Conservation (phyloP, 2,797 vertebrate genomes). For the Aselliscus stoliczkanus region DNA sequence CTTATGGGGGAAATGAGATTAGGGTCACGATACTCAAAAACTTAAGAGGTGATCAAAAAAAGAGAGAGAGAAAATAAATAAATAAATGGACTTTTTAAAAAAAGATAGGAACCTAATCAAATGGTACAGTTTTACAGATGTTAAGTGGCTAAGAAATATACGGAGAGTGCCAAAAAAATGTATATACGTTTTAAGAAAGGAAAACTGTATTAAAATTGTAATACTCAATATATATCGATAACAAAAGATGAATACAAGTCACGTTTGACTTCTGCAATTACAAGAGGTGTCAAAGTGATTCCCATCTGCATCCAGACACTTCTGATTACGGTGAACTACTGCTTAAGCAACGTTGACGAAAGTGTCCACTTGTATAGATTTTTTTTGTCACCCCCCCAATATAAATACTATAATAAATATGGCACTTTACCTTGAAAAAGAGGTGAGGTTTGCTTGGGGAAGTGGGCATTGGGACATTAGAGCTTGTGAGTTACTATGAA, state of each 20-base stretch:
- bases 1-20: not conserved
- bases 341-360: too few species aligned
- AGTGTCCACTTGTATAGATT: too few species aligned
- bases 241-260: too few species aligned
- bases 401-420: not conserved
- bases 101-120: not conserved
- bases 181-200: too few species aligned
- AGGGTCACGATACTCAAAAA: not conserved
- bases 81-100: not conserved
- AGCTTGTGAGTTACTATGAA: not conserved
- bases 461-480: not conserved
- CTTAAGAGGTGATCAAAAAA: not conserved
- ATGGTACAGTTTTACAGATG: not conserved
- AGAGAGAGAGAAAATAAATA: not conserved
- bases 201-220: too few species aligned
- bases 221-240: too few species aligned
- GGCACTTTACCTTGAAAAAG: not conserved
- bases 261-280: too few species aligned
- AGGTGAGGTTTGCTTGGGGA: not conserved
- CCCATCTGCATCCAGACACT: too few species aligned
- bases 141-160: not conserved
- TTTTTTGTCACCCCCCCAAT: too few species aligned
- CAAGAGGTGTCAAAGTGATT: too few species aligned
- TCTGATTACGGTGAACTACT: too few species aligned
- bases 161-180: too few species aligned